These are phyloP conservation scores for Resseliella maxima DNA, from an alignment of 2,888 invertebrate species.

Conservation along the genomic window DNA sequence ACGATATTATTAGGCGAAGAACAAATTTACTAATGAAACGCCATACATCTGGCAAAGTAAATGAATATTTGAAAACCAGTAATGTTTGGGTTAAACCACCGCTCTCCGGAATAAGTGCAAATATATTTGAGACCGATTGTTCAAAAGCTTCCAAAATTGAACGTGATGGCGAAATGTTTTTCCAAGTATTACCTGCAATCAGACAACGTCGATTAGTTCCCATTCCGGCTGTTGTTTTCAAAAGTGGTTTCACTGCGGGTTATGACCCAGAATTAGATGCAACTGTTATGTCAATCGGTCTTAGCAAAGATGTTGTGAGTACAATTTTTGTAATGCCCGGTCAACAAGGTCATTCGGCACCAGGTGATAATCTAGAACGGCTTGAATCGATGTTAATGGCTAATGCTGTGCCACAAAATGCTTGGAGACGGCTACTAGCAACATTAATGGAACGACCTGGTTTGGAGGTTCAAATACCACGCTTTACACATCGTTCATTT, in stretches of 20 bases:
- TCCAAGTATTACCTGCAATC: slow-evolving; percentile 83
- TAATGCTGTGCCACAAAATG: slow-evolving; percentile 74
- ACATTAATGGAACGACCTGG: slow-evolving; percentile 80
- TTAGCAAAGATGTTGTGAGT: slow-evolving; percentile 77
- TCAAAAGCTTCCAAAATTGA: slow-evolving; percentile 78
- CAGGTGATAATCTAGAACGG: slow-evolving; percentile 81
- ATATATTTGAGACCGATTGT: slow-evolving; percentile 87
- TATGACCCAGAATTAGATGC: slow-evolving; percentile 87
- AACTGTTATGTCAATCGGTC: slow-evolving; percentile 82
- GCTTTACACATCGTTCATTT: slow-evolving; percentile 84
- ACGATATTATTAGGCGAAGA: slow-evolving; percentile 82
- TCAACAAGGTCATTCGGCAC: slow-evolving; percentile 83
- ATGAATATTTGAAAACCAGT: slow-evolving; percentile 80
- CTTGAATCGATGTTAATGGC: slow-evolving; percentile 78
- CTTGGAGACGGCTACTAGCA: slow-evolving; percentile 80
- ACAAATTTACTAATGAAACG: slow-evolving; percentile 84
- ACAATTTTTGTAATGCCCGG: slow-evolving; percentile 87
- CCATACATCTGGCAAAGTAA: slow-evolving; percentile 80
- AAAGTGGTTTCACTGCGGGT: slow-evolving; percentile 80
- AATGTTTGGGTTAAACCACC: slow-evolving; percentile 80
- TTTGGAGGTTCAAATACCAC: slow-evolving; percentile 84
- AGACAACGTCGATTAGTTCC: slow-evolving; percentile 84
- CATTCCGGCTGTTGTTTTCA: slow-evolving; percentile 83
- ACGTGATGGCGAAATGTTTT: slow-evolving; percentile 87
- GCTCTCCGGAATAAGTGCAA: slow-evolving; percentile 82